Evolutionary conservation across 35 echinoderm and acorn worm genomes (phyloP).

Genomic region (Antedon bifida): DNA sequence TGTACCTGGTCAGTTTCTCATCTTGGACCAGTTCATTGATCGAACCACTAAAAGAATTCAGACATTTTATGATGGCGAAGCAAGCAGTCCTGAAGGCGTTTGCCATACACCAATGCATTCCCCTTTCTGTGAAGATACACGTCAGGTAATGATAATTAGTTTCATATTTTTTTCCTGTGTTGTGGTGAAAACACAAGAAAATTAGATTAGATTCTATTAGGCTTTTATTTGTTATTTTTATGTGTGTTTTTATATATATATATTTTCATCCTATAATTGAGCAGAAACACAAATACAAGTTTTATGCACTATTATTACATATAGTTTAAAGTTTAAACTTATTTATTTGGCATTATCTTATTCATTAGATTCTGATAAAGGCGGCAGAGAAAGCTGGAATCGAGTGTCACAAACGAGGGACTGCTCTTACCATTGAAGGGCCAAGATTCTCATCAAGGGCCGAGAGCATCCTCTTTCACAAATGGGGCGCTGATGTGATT

Average conservation of each 20-base stretch:
- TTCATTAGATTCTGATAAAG: slow-evolving; percentile 41
- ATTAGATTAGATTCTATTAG: no score
- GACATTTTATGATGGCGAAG: slow-evolving; percentile 69
- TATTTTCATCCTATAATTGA: no score
- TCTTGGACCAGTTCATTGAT: slow-evolving; percentile 84
- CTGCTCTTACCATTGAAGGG: slow-evolving; percentile 70
- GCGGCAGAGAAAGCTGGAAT: slow-evolving; percentile 26
- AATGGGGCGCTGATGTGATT: slow-evolving; percentile 61
- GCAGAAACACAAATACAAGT: no score
- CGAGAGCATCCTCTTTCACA: slow-evolving; percentile 67
- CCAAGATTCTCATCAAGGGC: slow-evolving; percentile 72
- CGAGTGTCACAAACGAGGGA: slow-evolving; percentile 41
- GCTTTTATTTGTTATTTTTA: no score
- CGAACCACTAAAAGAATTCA: slow-evolving; percentile 53
- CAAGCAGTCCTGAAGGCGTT: slow-evolving; percentile 41
- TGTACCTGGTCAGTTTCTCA: slow-evolving; percentile 50
- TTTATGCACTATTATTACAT: no score
- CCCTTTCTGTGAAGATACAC: neutral
- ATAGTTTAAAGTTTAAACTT: no score
- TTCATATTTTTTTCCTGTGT: no score
- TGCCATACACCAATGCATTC: slow-evolving; percentile 51
- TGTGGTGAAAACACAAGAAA: neutral
- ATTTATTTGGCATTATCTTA: no score
- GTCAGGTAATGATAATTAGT: neutral
- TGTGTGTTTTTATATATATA: no score